Percentiles rank a stretch among this genome's conserved stretches.
phyloP scores from a whole-genome alignment of 1,140 invertebrate species.

The Periplaneta americana region DNA sequence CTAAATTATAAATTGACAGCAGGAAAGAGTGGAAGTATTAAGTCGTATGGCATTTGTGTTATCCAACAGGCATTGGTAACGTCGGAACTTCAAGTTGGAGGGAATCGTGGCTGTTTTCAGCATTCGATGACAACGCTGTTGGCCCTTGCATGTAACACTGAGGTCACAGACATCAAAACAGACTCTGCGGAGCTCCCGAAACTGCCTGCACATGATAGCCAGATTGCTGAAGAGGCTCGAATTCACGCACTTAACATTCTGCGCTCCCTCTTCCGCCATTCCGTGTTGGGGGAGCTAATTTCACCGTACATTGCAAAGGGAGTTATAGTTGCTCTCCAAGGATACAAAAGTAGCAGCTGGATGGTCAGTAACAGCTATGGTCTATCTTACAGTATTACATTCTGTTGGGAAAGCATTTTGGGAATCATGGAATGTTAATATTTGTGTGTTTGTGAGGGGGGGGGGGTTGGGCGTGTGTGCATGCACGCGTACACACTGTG shows the following conservation, averaged over 20 bases:
- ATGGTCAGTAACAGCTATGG: conserved; percentile 53
- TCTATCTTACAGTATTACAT: too few species aligned
- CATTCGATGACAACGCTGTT: conserved; percentile 53
- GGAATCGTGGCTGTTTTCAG: conserved; percentile 49
- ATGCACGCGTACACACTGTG: too few species aligned
- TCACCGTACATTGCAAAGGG: conserved; percentile 65
- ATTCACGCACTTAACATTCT: conserved; percentile 85
- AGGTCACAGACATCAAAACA: background rate
- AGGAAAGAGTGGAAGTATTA: too few species aligned
- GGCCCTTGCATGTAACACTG: conserved; percentile 33
- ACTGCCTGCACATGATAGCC: background rate
- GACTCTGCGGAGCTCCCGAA: background rate
- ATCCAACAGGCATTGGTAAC: conserved; percentile 66
- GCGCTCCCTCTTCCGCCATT: conserved; percentile 70
- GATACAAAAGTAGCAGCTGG: conserved; percentile 73
- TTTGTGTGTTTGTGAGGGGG: too few species aligned
- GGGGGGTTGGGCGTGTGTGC: too few species aligned
- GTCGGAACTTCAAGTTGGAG: conserved; percentile 55
- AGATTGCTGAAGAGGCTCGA: conserved; percentile 39
- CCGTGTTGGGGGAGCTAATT: conserved; percentile 65
- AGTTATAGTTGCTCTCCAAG: conserved; percentile 64
- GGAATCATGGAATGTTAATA: too few species aligned
- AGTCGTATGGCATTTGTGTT: too few species aligned
- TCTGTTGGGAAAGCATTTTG: too few species aligned
- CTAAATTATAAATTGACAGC: too few species aligned